A percentile compares a stretch with the other conserved stretches of the same genome.
Evolutionary conservation across 2,888 invertebrate genomes (phyloP).

Genomic region (Yponomeuta cagnagella): DNA sequence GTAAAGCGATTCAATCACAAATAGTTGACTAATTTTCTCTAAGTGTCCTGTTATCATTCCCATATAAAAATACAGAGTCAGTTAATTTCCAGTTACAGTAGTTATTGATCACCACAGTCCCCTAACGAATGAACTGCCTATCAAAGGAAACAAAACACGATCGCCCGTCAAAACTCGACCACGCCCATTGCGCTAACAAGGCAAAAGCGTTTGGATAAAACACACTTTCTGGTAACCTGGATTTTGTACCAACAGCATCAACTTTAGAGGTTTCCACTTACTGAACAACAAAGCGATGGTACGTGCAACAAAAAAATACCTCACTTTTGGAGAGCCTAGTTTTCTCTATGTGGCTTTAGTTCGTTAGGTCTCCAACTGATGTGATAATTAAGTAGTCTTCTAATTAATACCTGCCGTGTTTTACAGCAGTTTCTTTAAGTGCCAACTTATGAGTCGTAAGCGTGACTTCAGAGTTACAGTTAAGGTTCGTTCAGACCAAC

Average conservation of each 20-base stretch:
- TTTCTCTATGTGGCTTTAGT: not conserved
- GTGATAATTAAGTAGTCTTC: not conserved
- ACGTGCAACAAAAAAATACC: not conserved
- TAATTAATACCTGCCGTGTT: slow-evolving; percentile 11
- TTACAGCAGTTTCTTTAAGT: slow-evolving; percentile 9
- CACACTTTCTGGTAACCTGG: not conserved
- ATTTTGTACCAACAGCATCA: not conserved
- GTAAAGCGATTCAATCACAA: no score
- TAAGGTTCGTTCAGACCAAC: not conserved
- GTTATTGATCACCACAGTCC: not conserved
- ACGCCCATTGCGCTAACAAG: not conserved
- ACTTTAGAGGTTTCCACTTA: not conserved
- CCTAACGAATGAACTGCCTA: not conserved
- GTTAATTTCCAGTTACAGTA: not conserved
- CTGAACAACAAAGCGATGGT: not conserved
- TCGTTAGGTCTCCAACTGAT: not conserved
- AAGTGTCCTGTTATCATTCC: no score
- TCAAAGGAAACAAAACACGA: not conserved
- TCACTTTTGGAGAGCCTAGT: not conserved
- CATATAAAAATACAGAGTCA: not conserved
- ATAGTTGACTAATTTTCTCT: no score
- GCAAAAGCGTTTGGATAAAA: not conserved
- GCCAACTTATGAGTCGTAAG: slow-evolving; percentile 8
- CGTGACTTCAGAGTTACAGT: not conserved
- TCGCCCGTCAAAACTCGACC: not conserved